Evolutionary conservation across 2,113 vertebrate species (phyloP).

Genomic region (Bostrychus sinensis): DNA sequence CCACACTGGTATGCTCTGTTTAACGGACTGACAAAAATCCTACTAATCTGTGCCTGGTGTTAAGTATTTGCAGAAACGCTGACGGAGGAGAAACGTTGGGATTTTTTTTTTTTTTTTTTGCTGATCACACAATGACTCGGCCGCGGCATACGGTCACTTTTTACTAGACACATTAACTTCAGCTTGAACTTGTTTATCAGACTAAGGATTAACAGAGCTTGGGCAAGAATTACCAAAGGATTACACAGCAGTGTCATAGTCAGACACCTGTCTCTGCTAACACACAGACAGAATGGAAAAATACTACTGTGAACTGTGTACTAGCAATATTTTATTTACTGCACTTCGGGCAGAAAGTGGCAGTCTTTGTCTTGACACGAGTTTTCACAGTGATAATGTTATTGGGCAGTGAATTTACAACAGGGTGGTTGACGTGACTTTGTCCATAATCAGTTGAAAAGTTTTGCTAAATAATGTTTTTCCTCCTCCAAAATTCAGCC

Average conservation of each 20-base stretch:
- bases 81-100: not conserved
- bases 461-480: no score
- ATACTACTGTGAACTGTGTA: slow-evolving; percentile 1
- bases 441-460: no score
- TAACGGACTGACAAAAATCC: slow-evolving; percentile 42
- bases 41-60: slow-evolving; percentile 32
- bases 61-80: not conserved
- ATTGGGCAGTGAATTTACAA: no score
- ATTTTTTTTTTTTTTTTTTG: no score
- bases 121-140: slow-evolving; percentile 36
- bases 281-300: not conserved
- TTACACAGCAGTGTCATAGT: slow-evolving; percentile 52
- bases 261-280: slow-evolving; percentile 52
- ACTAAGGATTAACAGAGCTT: slow-evolving; percentile 61
- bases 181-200: slow-evolving; percentile 66
- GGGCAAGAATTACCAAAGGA: slow-evolving; percentile 55
- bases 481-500: no score
- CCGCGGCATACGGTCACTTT: slow-evolving; percentile 38
- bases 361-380: no score
- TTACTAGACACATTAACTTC: slow-evolving; percentile 62
- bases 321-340: not conserved
- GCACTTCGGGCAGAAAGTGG: not conserved
- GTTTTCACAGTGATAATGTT: no score
- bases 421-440: no score
- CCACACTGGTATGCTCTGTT: slow-evolving; percentile 49